Conservation (phyloP, 2,113 vertebrate species). For the Callopanchax toddi region DNA sequence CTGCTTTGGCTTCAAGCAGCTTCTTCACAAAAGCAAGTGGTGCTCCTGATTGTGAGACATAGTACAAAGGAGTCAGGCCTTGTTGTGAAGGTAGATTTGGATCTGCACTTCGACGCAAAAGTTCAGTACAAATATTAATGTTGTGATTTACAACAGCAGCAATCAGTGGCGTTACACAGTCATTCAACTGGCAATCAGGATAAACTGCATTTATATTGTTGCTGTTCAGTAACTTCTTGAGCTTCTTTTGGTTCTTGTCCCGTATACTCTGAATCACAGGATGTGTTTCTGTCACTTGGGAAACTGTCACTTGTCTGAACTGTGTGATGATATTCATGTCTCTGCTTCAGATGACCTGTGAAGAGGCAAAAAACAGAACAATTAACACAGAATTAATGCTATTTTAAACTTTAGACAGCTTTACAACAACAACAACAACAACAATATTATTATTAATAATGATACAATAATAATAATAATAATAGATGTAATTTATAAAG, state of each 20-base stretch:
- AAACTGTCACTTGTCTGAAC: accelerated
- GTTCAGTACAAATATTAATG: conserved; percentile 7
- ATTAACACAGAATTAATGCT: neutral
- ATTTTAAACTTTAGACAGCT: neutral
- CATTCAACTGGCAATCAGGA: neutral
- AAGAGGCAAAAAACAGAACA: neutral
- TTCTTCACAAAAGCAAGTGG: conserved; percentile 23
- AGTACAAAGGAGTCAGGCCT: conserved; percentile 36
- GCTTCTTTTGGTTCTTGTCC: neutral
- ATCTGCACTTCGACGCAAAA: conserved; percentile 15
- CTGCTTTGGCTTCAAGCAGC: conserved; percentile 47
- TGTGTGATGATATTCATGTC: neutral
- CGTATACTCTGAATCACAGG: conserved; percentile 46
- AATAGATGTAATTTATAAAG: no score
- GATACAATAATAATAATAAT: no score
- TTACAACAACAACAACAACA: no score
- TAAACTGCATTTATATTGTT: conserved; percentile 37
- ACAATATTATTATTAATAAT: no score
- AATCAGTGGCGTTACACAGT: conserved; percentile 44
- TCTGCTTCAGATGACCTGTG: conserved; percentile 25
- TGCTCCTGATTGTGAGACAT: conserved; percentile 10
- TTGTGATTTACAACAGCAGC: conserved; percentile 56
- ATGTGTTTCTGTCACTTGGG: conserved; percentile 33
- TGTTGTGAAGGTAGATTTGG: neutral
- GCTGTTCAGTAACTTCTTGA: conserved; percentile 10